phyloP scores from a whole-genome alignment of 1,140 invertebrate species.

The Diuraphis noxia region DNA sequence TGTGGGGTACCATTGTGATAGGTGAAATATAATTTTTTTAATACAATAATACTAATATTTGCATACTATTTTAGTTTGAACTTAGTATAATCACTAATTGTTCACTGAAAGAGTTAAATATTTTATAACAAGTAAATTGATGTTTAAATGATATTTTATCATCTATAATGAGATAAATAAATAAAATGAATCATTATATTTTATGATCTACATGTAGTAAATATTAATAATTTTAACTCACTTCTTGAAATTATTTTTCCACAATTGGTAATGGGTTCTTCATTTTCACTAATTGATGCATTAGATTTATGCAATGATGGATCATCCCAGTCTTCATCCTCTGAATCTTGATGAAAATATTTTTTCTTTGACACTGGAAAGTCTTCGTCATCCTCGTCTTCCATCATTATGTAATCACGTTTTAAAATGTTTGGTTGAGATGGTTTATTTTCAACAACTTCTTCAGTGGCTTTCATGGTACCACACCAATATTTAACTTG shows the following conservation, averaged over 20 bases:
- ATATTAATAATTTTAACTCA: background rate
- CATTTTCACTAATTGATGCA: conserved; percentile 36
- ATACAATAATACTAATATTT: too few relatives aligned
- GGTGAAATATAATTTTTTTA: too few relatives aligned
- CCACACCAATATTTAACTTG: conserved; percentile 84
- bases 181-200: background rate
- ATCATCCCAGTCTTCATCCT: conserved; percentile 50
- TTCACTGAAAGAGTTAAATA: too few relatives aligned
- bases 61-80: too few relatives aligned
- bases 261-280: background rate
- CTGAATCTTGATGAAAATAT: conserved; percentile 43
- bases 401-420: conserved; percentile 39
- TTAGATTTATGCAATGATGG: conserved; percentile 21
- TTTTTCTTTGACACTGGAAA: conserved; percentile 35
- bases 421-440: conserved; percentile 26
- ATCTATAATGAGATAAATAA: too few relatives aligned
- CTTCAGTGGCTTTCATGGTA: conserved; percentile 60
- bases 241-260: conserved; percentile 20
- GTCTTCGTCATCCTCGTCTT: conserved; percentile 34
- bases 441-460: background rate
- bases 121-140: too few relatives aligned
- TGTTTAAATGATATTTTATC: too few relatives aligned
- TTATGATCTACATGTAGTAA: background rate
- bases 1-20: too few relatives aligned
- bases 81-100: too few relatives aligned